Conservation (phyloP, 2,797 vertebrate genomes). For the Manis javanica region DNA sequence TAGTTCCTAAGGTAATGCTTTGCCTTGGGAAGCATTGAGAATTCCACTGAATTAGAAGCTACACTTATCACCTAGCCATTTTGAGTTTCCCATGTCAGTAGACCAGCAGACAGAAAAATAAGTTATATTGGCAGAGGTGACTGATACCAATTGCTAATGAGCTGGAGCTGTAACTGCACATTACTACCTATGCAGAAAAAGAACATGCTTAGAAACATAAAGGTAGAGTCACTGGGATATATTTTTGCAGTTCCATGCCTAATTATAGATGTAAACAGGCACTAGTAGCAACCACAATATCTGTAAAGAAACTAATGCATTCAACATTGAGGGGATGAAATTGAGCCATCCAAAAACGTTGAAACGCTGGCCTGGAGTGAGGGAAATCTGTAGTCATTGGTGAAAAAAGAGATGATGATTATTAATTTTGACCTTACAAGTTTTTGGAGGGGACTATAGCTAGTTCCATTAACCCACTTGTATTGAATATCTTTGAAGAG, state of each 20-base stretch:
- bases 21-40: neutral
- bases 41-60: neutral
- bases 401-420: neutral
- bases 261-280: neutral
- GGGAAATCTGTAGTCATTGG: neutral
- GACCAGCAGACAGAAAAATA: neutral
- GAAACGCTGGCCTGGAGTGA: neutral
- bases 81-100: neutral
- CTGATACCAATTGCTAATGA: neutral
- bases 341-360: neutral
- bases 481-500: neutral
- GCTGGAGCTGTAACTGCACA: neutral
- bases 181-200: neutral
- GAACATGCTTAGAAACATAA: neutral
- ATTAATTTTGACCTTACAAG: neutral
- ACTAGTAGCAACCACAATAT: neutral
- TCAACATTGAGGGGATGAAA: neutral
- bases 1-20: neutral
- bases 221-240: neutral
- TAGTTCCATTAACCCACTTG: neutral
- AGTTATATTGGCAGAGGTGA: neutral
- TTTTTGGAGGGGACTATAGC: neutral
- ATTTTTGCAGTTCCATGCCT: neutral
- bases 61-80: neutral
- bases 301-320: neutral